Conservation (phyloP, 2,113 vertebrate species). For the Cichladusa arquata region DNA sequence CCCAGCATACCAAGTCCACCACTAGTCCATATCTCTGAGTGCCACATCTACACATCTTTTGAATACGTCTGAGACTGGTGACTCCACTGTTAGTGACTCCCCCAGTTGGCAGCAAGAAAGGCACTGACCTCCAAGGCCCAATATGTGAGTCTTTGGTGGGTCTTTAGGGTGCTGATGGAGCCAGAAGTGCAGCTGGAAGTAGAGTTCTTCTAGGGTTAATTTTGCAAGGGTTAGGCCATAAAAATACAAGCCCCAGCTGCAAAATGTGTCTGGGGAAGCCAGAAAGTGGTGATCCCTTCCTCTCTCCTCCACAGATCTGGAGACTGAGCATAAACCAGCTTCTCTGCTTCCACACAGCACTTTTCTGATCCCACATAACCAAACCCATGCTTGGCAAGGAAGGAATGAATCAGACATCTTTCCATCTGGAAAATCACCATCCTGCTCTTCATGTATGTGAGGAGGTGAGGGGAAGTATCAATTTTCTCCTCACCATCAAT, state of each 20-base stretch:
- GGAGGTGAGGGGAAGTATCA: neutral
- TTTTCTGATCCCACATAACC: neutral
- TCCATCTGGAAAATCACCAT: neutral
- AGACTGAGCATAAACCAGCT: neutral
- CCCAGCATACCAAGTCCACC: neutral
- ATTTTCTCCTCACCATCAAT: neutral
- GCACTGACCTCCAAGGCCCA: neutral
- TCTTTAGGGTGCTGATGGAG: neutral
- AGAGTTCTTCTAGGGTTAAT: neutral
- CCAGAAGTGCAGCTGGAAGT: neutral
- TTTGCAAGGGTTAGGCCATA: neutral
- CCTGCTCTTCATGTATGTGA: neutral
- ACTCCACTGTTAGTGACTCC: neutral
- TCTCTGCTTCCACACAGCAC: neutral
- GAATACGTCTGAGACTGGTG: neutral
- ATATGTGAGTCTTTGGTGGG: neutral
- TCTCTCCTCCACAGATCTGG: neutral
- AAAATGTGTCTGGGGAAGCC: accelerated
- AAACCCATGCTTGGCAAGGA: neutral
- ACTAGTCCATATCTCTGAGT: neutral
- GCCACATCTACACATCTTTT: neutral
- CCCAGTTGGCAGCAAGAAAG: neutral
- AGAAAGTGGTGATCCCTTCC: neutral
- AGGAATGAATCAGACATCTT: neutral
- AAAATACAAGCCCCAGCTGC: neutral